phyloP scores from a whole-genome alignment of 2,113 vertebrate species.

The Trogon melanurus region DNA sequence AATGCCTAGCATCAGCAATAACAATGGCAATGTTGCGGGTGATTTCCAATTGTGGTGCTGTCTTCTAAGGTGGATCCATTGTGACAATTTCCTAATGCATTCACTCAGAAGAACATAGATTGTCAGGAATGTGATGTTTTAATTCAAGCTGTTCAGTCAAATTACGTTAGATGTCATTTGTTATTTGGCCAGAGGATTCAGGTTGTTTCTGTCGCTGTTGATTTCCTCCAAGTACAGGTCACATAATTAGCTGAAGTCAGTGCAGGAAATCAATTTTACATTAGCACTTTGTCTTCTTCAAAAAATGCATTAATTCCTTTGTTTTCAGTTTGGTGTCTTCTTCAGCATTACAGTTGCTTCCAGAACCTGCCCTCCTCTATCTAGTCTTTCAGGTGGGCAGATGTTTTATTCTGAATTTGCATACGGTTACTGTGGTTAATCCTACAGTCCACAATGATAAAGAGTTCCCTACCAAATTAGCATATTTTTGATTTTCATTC shows the following conservation, averaged over 20 bases:
- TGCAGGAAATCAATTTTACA: background rate
- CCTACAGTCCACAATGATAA: background rate
- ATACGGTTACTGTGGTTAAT: background rate
- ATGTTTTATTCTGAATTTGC: background rate
- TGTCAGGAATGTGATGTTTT: background rate
- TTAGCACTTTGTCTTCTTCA: background rate
- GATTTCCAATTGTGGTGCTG: background rate
- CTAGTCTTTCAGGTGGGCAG: background rate
- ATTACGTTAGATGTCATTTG: background rate
- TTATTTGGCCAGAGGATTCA: background rate
- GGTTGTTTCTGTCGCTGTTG: background rate
- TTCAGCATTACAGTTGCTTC: background rate
- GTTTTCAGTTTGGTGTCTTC: background rate
- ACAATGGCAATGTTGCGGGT: background rate
- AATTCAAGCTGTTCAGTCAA: slow-evolving; percentile 5
- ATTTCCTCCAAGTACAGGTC: background rate
- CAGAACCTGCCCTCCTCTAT: background rate
- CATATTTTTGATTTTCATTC: background rate
- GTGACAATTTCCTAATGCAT: background rate
- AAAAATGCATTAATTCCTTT: background rate
- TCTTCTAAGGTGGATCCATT: background rate
- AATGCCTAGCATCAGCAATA: background rate
- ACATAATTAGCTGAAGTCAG: background rate
- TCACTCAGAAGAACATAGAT: background rate
- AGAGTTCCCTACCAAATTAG: background rate